phyloP scores from a whole-genome alignment of 2,797 vertebrate genomes.

The Gallinago solitaria region DNA sequence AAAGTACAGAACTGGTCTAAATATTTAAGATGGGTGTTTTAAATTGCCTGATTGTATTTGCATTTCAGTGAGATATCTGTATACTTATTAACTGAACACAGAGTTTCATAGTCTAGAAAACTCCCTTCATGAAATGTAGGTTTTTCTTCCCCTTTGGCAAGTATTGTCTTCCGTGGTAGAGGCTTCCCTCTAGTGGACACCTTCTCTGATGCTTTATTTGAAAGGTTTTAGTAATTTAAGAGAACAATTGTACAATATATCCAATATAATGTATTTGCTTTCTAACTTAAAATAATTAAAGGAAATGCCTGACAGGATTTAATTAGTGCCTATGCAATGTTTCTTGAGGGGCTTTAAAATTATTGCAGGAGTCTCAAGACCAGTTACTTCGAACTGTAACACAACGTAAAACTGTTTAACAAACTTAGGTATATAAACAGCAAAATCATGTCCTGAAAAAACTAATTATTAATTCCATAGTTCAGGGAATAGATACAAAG shows the following conservation, averaged over 20 bases:
- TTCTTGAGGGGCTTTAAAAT: neutral
- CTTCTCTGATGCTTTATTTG: neutral
- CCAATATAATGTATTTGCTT: neutral
- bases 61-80: neutral
- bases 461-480: neutral
- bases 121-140: neutral
- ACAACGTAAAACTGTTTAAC: neutral
- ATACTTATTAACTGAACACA: neutral
- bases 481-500: neutral
- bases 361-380: neutral
- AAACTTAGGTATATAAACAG: neutral
- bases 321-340: neutral
- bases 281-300: neutral
- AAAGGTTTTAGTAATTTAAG: neutral
- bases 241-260: neutral
- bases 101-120: neutral
- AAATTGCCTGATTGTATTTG: neutral
- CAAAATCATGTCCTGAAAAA: neutral
- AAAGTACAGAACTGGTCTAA: neutral
- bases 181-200: conserved; percentile 42
- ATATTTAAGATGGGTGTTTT: neutral
- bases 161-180: neutral
- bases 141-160: neutral
- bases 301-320: neutral
- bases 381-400: neutral